These are phyloP conservation scores for Bettongia penicillata DNA, from an alignment of 2,113 vertebrate species.

Conservation along the genomic window DNA sequence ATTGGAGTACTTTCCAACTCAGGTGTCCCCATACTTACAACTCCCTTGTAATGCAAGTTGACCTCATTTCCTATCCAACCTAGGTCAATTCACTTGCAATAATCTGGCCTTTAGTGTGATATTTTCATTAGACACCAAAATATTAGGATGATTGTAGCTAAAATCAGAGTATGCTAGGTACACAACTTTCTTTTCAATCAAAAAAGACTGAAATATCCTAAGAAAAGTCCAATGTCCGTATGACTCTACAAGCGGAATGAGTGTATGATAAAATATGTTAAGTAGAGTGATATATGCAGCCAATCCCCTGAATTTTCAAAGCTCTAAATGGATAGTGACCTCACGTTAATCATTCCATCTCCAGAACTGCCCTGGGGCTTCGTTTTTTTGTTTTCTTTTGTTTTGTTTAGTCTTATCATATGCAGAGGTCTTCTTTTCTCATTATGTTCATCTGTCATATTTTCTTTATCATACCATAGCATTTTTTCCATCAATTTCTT, in stretches of 20 bases:
- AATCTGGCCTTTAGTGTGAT: neutral
- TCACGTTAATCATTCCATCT: neutral
- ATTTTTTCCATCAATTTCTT: slow-evolving; percentile 6
- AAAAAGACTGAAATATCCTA: slow-evolving; percentile 4
- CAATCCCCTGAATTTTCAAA: slow-evolving; percentile 7
- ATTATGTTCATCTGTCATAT: neutral
- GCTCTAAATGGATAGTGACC: slow-evolving; percentile 25
- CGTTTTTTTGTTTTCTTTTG: neutral
- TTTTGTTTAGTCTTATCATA: neutral
- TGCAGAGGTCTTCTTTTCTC: neutral
- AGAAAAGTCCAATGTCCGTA: neutral
- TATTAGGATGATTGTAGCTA: neutral
- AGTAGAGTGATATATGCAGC: neutral
- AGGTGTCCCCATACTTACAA: neutral
- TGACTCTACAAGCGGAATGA: neutral
- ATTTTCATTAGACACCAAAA: neutral
- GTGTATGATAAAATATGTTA: neutral
- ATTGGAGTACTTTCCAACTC: neutral
- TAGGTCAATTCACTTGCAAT: neutral
- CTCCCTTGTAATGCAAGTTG: neutral
- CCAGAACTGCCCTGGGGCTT: neutral
- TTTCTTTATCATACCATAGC: neutral
- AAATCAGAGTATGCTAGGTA: neutral
- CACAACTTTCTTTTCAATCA: slow-evolving; percentile 5
- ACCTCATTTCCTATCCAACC: neutral